Evolutionary conservation across 2,797 vertebrate genomes (phyloP).

Genomic region (Gymnothorax javanicus): DNA sequence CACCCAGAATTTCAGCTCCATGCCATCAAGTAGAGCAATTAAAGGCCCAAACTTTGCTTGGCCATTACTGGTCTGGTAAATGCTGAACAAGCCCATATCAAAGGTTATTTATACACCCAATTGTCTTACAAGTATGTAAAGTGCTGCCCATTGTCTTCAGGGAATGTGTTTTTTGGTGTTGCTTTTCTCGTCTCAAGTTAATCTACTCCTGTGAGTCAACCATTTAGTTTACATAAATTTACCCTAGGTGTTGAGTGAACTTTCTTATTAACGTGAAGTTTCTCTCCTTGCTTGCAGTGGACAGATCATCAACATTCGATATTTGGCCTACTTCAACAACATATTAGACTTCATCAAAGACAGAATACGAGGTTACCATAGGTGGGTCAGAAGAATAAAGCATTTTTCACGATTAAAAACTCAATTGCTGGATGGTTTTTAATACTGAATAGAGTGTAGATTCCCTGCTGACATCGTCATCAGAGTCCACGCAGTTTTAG

Average conservation of each 20-base stretch:
- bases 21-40: background rate
- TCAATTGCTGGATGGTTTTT: background rate
- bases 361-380: slow-evolving; percentile 92
- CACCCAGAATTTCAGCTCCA: background rate
- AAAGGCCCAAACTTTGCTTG: background rate
- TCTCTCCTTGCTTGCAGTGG: slow-evolving; percentile 71
- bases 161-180: background rate
- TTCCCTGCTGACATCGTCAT: background rate
- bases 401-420: background rate
- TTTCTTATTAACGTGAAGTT: background rate
- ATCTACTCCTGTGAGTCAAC: background rate
- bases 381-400: slow-evolving; percentile 70
- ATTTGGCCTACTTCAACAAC: slow-evolving; percentile 94
- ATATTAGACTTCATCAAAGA: slow-evolving; percentile 98
- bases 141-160: background rate
- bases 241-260: background rate
- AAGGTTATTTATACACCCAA: background rate
- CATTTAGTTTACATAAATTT: background rate
- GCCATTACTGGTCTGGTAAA: background rate
- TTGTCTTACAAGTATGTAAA: background rate
- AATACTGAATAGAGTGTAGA: background rate
- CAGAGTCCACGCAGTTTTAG: background rate
- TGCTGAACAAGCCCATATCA: background rate
- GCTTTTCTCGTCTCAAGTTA: background rate
- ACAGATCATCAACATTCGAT: slow-evolving; percentile 96